A percentile compares a stretch with the other conserved stretches of the same genome.
phyloP scores from a whole-genome alignment of 2,888 invertebrate genomes.

The Laothoe populi region DNA sequence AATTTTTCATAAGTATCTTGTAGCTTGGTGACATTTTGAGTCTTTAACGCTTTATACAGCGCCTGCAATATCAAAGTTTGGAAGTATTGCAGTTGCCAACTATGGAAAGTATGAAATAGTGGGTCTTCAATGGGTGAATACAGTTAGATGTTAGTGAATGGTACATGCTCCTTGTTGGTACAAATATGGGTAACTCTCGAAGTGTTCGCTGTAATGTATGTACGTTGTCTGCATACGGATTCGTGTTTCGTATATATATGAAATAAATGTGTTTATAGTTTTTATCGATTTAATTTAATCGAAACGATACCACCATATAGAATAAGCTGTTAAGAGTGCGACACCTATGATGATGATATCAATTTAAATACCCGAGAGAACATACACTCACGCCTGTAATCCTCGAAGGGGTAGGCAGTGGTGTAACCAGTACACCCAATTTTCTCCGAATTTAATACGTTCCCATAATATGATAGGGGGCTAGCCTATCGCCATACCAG shows the following conservation, averaged over 20 bases:
- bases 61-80: constrained; percentile 52
- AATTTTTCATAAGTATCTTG: constrained; percentile 43
- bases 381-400: too few relatives aligned
- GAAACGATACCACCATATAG: too few relatives aligned
- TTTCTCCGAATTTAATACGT: too few relatives aligned
- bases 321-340: too few relatives aligned
- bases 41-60: constrained; percentile 46
- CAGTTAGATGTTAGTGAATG: constrained; percentile 42
- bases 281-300: too few relatives aligned
- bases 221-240: constrained; percentile 21
- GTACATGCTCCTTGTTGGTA: constrained; percentile 37
- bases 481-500: too few relatives aligned
- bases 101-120: constrained; percentile 58
- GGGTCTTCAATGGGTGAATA: constrained; percentile 42
- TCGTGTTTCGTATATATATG: background rate
- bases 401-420: too few relatives aligned
- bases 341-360: too few relatives aligned
- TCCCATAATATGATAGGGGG: too few relatives aligned
- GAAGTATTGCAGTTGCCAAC: constrained; percentile 51
- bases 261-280: too few relatives aligned
- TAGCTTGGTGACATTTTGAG: constrained; percentile 47
- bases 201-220: constrained; percentile 26
- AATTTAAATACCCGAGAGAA: too few relatives aligned
- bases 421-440: too few relatives aligned
- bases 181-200: constrained; percentile 37